Evolutionary conservation across 2,797 vertebrate genomes (phyloP).

Genomic region (Leucoraja ocellata): DNA sequence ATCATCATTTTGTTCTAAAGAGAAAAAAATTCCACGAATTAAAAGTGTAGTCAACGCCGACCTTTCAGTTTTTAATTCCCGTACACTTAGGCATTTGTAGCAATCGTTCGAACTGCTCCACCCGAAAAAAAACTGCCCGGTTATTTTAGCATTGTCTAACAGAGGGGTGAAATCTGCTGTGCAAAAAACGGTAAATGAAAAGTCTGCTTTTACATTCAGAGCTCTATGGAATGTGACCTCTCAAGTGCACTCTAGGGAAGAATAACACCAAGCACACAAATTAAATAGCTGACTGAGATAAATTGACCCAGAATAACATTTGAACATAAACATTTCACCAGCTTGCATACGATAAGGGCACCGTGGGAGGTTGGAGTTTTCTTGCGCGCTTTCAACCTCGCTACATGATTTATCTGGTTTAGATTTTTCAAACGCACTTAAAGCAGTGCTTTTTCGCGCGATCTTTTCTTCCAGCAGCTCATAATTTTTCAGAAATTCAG

Average conservation of each 20-base stretch:
- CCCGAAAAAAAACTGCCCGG: not conserved
- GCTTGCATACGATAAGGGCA: not conserved
- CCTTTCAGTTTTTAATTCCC: not conserved
- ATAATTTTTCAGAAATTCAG: not conserved
- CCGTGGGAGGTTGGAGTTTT: not conserved
- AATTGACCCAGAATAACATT: slow-evolving; percentile 3
- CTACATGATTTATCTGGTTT: not conserved
- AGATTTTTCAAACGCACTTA: not conserved
- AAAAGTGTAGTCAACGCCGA: not conserved
- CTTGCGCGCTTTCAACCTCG: not conserved
- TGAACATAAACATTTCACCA: slow-evolving; percentile 13
- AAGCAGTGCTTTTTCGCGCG: not conserved
- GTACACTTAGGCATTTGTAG: not conserved
- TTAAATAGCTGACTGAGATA: not conserved
- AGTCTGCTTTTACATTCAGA: not conserved
- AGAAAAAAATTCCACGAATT: not conserved
- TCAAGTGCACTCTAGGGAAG: no score
- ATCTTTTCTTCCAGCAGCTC: not conserved
- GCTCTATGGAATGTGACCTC: not conserved
- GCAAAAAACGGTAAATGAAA: not conserved
- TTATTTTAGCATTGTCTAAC: not conserved
- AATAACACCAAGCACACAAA: not conserved
- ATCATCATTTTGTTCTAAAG: slow-evolving; percentile 34
- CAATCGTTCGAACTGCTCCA: no score
- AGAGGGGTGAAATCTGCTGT: not conserved